Conservation (phyloP, 2,888 invertebrate species). For the Synergus itoensis region DNA sequence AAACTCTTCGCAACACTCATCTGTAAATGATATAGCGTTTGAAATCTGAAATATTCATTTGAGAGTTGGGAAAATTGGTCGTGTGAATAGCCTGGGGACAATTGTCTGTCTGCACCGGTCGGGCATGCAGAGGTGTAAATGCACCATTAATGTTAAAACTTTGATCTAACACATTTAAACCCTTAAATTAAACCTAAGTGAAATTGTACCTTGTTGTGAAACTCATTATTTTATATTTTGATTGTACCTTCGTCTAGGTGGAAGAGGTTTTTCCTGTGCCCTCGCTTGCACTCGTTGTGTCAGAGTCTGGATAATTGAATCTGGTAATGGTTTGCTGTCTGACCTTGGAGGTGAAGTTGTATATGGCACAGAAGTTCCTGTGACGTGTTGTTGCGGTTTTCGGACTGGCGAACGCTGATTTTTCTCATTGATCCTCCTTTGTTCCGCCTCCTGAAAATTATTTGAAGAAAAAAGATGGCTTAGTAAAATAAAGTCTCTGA, state of each 20-base stretch:
- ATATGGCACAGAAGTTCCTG: conserved; percentile 74
- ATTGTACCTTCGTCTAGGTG: conserved; percentile 77
- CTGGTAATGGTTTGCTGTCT: conserved; percentile 84
- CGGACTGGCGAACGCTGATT: conserved; percentile 78
- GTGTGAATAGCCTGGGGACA: no score
- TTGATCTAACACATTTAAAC: neutral
- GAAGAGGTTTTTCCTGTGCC: conserved; percentile 74
- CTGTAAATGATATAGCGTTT: no score
- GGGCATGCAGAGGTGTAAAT: no score
- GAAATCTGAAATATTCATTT: no score
- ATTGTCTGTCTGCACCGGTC: no score
- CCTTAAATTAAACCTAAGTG: conserved; percentile 27
- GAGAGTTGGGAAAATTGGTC: no score
- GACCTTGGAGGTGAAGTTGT: conserved; percentile 72
- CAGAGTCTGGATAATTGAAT: conserved; percentile 84
- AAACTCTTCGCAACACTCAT: no score
- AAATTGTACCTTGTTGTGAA: neutral
- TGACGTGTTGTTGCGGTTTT: conserved; percentile 77
- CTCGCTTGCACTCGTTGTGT: conserved; percentile 85
- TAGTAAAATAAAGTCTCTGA: neutral
- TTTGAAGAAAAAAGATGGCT: neutral
- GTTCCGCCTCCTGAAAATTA: conserved; percentile 89
- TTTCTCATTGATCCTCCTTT: conserved; percentile 86
- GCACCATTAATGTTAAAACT: neutral
- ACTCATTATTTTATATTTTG: conserved; percentile 1